Evolutionary conservation across 2,888 invertebrate genomes (phyloP).

Genomic region (Eumerus sabulonum): DNA sequence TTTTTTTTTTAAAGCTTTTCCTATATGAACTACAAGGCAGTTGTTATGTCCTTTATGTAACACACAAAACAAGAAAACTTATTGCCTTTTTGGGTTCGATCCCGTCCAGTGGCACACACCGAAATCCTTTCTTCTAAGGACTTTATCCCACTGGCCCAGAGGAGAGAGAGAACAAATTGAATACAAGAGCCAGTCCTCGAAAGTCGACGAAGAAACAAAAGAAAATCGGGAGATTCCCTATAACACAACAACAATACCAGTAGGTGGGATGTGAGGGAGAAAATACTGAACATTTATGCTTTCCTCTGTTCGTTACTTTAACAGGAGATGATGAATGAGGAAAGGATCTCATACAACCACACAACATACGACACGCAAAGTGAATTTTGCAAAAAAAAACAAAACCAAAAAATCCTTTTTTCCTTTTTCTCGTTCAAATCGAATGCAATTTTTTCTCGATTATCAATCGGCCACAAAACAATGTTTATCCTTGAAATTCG

Average conservation of each 20-base stretch:
- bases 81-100: slow-evolving; percentile 4
- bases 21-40: no score
- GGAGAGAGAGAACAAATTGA: neutral
- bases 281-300: slow-evolving; percentile 25
- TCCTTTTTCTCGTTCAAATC: no score
- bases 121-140: no score
- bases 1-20: no score
- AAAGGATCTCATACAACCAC: slow-evolving; percentile 43
- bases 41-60: slow-evolving; percentile 43
- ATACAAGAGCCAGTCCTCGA: no score
- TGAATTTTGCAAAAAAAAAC: slow-evolving; percentile 37
- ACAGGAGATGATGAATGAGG: slow-evolving; percentile 19
- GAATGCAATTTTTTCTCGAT: no score
- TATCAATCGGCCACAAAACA: no score
- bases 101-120: neutral
- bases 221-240: slow-evolving; percentile 33
- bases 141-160: neutral
- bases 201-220: no score
- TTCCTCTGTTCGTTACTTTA: slow-evolving; percentile 10
- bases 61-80: slow-evolving; percentile 34
- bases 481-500: no score
- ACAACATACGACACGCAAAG: slow-evolving; percentile 24
- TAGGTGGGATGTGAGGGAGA: neutral
- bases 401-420: no score
- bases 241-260: no score